These are phyloP conservation scores for Tridacna gigas DNA, from an alignment of 2,888 invertebrate species.

Conservation along the genomic window DNA sequence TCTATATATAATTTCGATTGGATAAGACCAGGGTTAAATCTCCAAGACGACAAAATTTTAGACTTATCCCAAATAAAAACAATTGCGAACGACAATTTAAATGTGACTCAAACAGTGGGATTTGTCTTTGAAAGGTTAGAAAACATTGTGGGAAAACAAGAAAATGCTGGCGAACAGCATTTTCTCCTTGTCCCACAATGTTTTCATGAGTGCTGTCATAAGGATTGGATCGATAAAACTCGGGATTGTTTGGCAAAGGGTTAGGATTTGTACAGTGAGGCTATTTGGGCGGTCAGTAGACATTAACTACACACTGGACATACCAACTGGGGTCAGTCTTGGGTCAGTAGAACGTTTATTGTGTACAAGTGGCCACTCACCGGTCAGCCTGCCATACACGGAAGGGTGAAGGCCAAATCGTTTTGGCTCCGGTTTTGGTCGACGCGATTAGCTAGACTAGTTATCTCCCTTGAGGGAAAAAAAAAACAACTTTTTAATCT, in stretches of 20 bases:
- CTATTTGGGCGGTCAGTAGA: background rate
- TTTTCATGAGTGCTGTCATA: background rate
- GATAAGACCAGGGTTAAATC: too few relatives aligned
- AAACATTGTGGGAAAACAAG: background rate
- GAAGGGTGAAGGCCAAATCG: background rate
- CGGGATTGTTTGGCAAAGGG: too few relatives aligned
- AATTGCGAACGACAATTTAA: too few relatives aligned
- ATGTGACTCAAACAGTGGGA: background rate
- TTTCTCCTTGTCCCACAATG: too few relatives aligned
- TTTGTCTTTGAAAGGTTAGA: background rate
- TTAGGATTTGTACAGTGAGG: too few relatives aligned
- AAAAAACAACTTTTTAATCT: too few relatives aligned
- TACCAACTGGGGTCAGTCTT: constrained; percentile 3
- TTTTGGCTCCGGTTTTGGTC: background rate
- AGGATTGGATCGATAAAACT: too few relatives aligned
- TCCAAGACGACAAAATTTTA: too few relatives aligned
- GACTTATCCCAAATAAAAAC: too few relatives aligned
- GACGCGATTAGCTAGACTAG: too few relatives aligned
- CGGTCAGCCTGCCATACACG: constrained; percentile 18
- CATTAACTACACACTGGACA: background rate
- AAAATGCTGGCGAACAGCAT: background rate
- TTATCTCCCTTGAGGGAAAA: too few relatives aligned
- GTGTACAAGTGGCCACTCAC: constrained; percentile 16
- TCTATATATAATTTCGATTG: too few relatives aligned
- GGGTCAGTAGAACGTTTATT: constrained; percentile 24